Percentiles rank a stretch among this genome's conserved stretches.
phyloP scores from a whole-genome alignment of 2,888 invertebrate species.

The Pemphredon lugubris region DNA sequence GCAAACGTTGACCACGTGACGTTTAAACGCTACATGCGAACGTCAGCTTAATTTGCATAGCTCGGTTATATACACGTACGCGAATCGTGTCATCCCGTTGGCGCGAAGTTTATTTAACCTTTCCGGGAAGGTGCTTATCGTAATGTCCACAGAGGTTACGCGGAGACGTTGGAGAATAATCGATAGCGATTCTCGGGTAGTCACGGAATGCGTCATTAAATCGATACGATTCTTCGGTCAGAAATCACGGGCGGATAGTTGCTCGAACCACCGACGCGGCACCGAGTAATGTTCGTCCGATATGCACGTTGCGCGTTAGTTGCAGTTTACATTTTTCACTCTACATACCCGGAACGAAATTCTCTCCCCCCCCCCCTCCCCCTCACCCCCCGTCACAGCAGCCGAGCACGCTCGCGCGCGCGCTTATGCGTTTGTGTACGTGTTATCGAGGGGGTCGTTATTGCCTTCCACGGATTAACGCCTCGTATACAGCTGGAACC shows the following conservation, averaged over 20 bases:
- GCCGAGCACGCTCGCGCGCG: background rate
- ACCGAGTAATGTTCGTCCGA: background rate
- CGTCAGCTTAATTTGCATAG: background rate
- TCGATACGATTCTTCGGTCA: background rate
- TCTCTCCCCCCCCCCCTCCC: background rate
- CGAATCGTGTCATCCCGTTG: background rate
- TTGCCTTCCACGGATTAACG: constrained; percentile 7
- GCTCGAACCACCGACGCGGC: constrained; percentile 1
- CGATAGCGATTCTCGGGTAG: constrained; percentile 17
- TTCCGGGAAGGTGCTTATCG: background rate
- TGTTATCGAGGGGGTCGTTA: constrained; percentile 1
- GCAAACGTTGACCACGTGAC: background rate
- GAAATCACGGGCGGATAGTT: constrained; percentile 16
- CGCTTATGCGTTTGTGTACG: background rate
- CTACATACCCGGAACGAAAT: constrained; percentile 13
- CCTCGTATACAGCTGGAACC: constrained; percentile 3
- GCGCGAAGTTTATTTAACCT: background rate
- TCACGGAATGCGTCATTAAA: constrained; percentile 15
- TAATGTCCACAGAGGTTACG: background rate
- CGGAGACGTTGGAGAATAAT: constrained; percentile 9
- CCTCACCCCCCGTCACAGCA: background rate
- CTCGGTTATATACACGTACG: background rate
- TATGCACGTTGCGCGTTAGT: constrained; percentile 5
- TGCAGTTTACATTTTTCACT: constrained; percentile 30
- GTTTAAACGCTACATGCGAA: background rate